phyloP scores from a whole-genome alignment of 2,797 vertebrate species.

The Caiman crocodilus region DNA sequence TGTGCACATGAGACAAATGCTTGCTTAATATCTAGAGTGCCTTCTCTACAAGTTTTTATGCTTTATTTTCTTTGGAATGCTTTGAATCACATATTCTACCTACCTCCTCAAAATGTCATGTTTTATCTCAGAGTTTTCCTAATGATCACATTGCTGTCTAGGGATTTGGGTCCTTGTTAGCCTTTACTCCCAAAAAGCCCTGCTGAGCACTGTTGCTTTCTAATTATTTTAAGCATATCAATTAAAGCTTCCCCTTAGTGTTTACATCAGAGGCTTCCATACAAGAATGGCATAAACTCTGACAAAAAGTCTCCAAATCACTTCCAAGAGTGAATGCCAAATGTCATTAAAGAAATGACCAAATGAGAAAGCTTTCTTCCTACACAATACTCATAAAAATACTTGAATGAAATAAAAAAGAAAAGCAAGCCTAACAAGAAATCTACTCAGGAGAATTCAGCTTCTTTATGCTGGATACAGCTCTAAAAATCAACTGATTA shows the following conservation, averaged over 20 bases:
- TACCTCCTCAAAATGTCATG: conserved; percentile 48
- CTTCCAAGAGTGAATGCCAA: conserved; percentile 41
- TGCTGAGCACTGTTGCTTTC: conserved; percentile 71
- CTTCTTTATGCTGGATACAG: neutral
- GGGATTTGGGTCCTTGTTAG: conserved; percentile 68
- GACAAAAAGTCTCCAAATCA: conserved; percentile 39
- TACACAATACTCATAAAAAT: neutral
- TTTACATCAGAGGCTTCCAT: conserved; percentile 64
- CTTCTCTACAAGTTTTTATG: neutral
- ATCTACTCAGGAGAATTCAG: neutral
- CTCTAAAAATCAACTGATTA: conserved; percentile 32
- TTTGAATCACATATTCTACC: conserved; percentile 31
- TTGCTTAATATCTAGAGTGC: neutral
- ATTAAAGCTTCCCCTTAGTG: conserved; percentile 67
- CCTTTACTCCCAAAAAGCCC: conserved; percentile 68
- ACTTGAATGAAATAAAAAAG: neutral
- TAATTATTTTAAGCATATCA: conserved; percentile 76
- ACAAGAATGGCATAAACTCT: conserved; percentile 39
- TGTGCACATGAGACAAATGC: neutral
- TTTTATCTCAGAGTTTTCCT: conserved; percentile 65
- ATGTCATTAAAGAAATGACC: conserved; percentile 56
- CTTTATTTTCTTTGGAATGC: conserved; percentile 36
- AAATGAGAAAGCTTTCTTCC: conserved; percentile 31
- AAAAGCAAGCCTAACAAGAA: conserved; percentile 18
- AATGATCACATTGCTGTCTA: conserved; percentile 63